phyloP scores from a whole-genome alignment of 2,888 invertebrate species.

The Sipunculus nudus region DNA sequence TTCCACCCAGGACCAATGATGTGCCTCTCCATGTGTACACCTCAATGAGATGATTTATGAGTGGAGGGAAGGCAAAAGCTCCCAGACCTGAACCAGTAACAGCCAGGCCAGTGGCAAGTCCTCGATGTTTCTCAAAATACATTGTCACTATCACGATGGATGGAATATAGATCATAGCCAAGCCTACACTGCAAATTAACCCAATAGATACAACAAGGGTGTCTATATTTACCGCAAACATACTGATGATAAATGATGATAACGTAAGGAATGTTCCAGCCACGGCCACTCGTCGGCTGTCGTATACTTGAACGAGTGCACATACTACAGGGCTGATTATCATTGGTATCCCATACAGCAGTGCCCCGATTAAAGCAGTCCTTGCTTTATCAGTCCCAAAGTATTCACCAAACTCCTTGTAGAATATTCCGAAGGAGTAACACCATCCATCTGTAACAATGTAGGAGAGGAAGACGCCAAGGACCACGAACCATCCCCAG shows the following conservation, averaged over 20 bases:
- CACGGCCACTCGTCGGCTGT: slow-evolving; percentile 34
- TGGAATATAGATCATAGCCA: slow-evolving; percentile 37
- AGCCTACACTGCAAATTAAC: slow-evolving; percentile 36
- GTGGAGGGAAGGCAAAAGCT: slow-evolving; percentile 42
- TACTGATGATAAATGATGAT: slow-evolving; percentile 26
- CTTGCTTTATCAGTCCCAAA: slow-evolving; percentile 38
- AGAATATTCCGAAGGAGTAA: slow-evolving; percentile 40
- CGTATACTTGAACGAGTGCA: slow-evolving; percentile 29
- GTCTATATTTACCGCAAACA: slow-evolving; percentile 29
- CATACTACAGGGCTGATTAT: slow-evolving; percentile 38
- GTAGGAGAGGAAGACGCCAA: slow-evolving; percentile 37
- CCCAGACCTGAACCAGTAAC: slow-evolving; percentile 50
- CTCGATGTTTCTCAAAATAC: slow-evolving; percentile 42
- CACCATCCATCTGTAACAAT: slow-evolving; percentile 44
- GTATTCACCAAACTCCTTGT: slow-evolving; percentile 24
- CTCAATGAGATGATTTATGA: slow-evolving; percentile 38
- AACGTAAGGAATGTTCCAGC: slow-evolving; percentile 32
- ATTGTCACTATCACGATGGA: slow-evolving; percentile 36
- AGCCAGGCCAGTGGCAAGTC: slow-evolving; percentile 43
- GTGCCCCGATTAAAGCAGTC: slow-evolving; percentile 38
- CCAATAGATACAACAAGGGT: slow-evolving; percentile 32
- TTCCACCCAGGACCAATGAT: slow-evolving; percentile 38
- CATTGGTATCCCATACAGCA: slow-evolving; percentile 42
- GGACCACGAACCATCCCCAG: slow-evolving; percentile 42
- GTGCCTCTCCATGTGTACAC: slow-evolving; percentile 45